Evolutionary conservation across 1,140 invertebrate species (phyloP).

Genomic region (Periplaneta americana): DNA sequence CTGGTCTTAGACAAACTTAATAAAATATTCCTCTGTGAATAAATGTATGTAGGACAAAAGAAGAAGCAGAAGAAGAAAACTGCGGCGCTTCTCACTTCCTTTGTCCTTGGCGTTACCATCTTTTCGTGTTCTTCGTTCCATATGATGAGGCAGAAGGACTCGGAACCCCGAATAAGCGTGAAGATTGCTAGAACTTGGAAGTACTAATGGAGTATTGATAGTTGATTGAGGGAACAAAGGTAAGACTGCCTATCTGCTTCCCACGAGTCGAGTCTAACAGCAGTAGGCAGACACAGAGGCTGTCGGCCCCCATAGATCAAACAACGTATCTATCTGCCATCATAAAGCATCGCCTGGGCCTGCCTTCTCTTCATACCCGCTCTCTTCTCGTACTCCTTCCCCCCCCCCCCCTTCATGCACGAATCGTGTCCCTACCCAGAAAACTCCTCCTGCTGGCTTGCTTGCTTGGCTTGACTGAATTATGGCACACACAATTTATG

Average conservation of each 20-base stretch:
- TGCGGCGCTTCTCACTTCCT: too few relatives aligned
- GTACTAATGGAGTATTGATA: too few relatives aligned
- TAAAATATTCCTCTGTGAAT: too few relatives aligned
- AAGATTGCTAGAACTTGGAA: too few relatives aligned
- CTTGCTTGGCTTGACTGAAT: conserved; percentile 28
- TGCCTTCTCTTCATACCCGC: not conserved
- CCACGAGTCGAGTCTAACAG: too few relatives aligned
- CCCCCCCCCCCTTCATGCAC: not conserved
- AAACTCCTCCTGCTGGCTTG: conserved; percentile 12
- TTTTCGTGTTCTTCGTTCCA: too few relatives aligned
- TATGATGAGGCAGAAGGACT: too few relatives aligned
- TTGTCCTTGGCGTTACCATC: too few relatives aligned
- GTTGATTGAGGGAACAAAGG: not conserved
- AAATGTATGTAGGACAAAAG: too few relatives aligned
- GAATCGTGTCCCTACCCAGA: conserved; percentile 16
- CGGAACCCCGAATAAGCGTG: too few relatives aligned
- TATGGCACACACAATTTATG: conserved; percentile 40
- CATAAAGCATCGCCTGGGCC: conserved; percentile 18
- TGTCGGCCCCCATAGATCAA: conserved; percentile 21
- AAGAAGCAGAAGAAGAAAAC: too few relatives aligned
- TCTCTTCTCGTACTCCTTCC: conserved; percentile 10
- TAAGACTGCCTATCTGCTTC: not conserved
- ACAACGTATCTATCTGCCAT: conserved; percentile 22
- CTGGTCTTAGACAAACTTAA: too few relatives aligned
- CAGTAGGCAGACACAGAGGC: conserved; percentile 5